Evolutionary conservation across 2,113 vertebrate genomes (phyloP).

Genomic region (Lepisosteus osseus): DNA sequence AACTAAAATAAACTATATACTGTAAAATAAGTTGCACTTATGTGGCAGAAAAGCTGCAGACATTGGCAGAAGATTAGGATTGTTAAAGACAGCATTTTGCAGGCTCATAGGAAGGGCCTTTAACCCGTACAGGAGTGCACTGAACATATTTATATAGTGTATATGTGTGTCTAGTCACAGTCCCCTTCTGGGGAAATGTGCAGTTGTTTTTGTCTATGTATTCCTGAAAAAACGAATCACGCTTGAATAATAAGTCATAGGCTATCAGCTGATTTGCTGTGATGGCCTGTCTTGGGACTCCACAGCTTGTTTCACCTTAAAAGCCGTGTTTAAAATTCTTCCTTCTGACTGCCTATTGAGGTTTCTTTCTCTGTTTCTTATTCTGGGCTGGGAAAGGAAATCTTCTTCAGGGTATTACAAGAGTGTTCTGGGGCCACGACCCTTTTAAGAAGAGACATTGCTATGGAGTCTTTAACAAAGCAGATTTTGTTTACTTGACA

Average conservation of each 20-base stretch:
- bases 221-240: background rate
- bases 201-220: too few relatives aligned
- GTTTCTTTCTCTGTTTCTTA: background rate
- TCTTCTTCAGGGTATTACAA: slow-evolving; percentile 2
- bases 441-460: background rate
- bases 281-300: background rate
- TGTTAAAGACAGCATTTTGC: too few relatives aligned
- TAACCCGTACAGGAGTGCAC: too few relatives aligned
- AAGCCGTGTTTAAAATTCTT: background rate
- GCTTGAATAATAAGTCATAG: background rate
- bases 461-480: background rate
- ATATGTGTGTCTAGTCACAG: too few relatives aligned
- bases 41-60: too few relatives aligned
- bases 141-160: too few relatives aligned
- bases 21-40: too few relatives aligned
- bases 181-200: too few relatives aligned
- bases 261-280: background rate
- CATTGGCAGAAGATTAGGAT: too few relatives aligned
- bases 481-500: slow-evolving; percentile 3
- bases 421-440: slow-evolving; percentile 1
- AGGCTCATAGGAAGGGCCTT: too few relatives aligned
- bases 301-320: background rate
- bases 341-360: background rate
- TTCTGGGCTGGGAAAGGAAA: background rate
- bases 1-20: too few relatives aligned